Base-by-base conservation (phyloP, 2,113 vertebrate species). In the Rhagologus leucostigma region DNA sequence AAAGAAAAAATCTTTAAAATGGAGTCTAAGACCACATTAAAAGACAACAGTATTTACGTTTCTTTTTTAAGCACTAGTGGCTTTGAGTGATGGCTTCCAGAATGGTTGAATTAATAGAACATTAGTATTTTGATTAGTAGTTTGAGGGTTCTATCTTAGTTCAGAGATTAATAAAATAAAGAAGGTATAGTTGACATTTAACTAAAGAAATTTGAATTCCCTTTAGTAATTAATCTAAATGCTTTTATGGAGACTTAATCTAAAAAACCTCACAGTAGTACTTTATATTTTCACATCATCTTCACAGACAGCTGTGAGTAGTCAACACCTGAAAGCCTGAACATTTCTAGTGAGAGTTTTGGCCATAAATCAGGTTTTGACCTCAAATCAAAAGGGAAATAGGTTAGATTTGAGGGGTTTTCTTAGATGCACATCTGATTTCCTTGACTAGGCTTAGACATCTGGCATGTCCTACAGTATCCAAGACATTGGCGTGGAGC, bases 131-230 rank as follows among this genome's bases (percentile, higher is more conserved):
- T 83, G 77, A 89, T 77, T 63, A 93, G 74, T 55, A 90, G 21
- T 44, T 83, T 57, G 23, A 91, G 26, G 26, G 8, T 33, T 89
- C 33, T 79, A 10, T 50, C 23, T 71, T 69, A 55, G 26, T 76
- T 91, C 67, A 55, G 27, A 89, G 13, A 71, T 87, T 82, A 93
- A 73, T 76, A 92, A 84, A 92, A 90, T 62, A 76, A 80, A 89
- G n/a, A 49, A 80, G 3, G 3, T 57, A 50, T 32, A 83, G 32
- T 27, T 83, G 52, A 59, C 85, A 83, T 46, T 83, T 87, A 64
- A 69, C 55, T 55, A 30, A 83, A 95, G 33, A 8, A 77, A 90
- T 32, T 49, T 77, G 18, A 91, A 84, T 89, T 89, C 22, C 32
- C 44, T 60, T 81, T 68, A 65, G 10, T 73, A 75, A 90, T 77